Base-by-base conservation (phyloP, 2,888 invertebrate species). In the Cantharis lateralis region DNA sequence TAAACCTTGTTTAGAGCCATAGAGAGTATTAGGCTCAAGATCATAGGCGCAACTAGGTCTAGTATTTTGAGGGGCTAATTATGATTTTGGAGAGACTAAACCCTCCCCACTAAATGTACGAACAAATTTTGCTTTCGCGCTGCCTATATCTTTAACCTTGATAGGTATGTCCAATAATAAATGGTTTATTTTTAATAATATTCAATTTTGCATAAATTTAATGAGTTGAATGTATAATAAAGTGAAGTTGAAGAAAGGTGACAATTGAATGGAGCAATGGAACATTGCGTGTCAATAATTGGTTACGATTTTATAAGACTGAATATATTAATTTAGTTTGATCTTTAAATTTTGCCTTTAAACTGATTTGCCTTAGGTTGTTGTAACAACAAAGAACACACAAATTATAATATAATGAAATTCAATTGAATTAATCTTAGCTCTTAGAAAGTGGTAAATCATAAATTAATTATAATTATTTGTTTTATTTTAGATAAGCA, bases 391-490 rank as follows among this genome's bases (percentile, higher is more conserved):
- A 64, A 61, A 48, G 48, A 70, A 70, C 20, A 70, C 15, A 64
- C 26, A 15, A 48, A 32, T 13, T 16, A 15, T 70, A 70, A 70
- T 68, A 71, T 62, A 62, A 16, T 48, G 48, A 61, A 75, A 75
- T 68, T 75, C 75, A 69, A 75, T 75, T 75, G 71, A 71, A 28
- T 66, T 68, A 71, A 62, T 28, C 68, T 62, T 68, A 28, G 68
- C 62, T 70, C 48, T 63, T 71, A 68, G 71, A 71, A 75, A 71
- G 71, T 63, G 62, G 71, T 71, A 71, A 75, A 75, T 75, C 71
- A 75, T 70, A 75, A 61, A 71, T 75, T 75, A 75, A 75, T 75
- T 68, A 70, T 61, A 28, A 66, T 28, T 28, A 10, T 75, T 62
- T 71, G 62, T 71, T 75, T 68, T n/a, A 15, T 62, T 28, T 15